Evolutionary conservation across 2,797 vertebrate species (phyloP).

Genomic region (Botia almorhae): DNA sequence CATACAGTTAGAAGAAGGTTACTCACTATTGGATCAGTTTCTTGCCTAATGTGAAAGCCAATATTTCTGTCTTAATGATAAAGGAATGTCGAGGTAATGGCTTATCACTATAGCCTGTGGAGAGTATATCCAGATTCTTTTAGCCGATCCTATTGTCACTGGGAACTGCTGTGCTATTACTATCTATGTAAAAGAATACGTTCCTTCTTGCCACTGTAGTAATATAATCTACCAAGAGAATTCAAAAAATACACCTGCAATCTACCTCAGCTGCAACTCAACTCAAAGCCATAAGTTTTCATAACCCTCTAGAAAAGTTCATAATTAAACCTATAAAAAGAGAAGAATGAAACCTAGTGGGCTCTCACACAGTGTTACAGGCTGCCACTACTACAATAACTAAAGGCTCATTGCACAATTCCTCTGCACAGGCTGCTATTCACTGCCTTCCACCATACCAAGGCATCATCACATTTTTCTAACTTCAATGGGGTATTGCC

Average conservation of each 20-base stretch:
- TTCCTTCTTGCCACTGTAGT: background rate
- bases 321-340: background rate
- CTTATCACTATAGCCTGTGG: background rate
- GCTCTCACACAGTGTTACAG: background rate
- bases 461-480: constrained; percentile 25
- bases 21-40: background rate
- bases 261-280: background rate
- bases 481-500: constrained; percentile 12
- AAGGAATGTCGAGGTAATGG: background rate
- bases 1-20: background rate
- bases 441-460: constrained; percentile 11
- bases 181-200: background rate
- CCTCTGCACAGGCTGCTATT: constrained; percentile 5
- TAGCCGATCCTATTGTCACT: background rate
- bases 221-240: constrained; percentile 9
- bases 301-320: background rate
- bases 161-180: background rate
- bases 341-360: background rate
- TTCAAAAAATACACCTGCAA: background rate
- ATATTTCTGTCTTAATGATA: too few species aligned
- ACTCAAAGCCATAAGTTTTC: background rate
- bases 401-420: background rate
- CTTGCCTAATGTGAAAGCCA: background rate
- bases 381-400: background rate
- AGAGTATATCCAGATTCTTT: background rate